These are phyloP conservation scores for Molanna angustata DNA, from an alignment of 2,888 invertebrate species.

Conservation along the genomic window DNA sequence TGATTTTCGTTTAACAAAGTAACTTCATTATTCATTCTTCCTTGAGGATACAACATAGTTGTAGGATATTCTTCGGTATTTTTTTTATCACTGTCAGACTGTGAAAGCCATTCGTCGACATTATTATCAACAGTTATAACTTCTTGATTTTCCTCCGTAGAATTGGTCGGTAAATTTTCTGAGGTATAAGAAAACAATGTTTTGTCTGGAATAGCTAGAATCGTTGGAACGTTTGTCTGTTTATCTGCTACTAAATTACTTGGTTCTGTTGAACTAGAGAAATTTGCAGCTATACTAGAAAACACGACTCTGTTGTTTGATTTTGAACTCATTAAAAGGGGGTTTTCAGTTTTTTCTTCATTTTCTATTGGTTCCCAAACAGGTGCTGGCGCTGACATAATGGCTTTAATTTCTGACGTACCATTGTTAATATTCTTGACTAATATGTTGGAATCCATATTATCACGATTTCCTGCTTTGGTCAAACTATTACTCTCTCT, in stretches of 20 bases:
- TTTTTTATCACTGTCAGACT: constrained; percentile 2
- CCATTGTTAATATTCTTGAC: constrained; percentile 15
- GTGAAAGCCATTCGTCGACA: constrained; percentile 23
- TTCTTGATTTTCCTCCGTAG: not conserved
- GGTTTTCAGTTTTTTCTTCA: constrained; percentile 13
- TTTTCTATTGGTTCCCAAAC: constrained; percentile 42
- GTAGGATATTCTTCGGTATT: constrained; percentile 1
- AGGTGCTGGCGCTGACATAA: constrained; percentile 41
- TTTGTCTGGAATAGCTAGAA: constrained; percentile 27
- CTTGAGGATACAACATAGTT: not conserved
- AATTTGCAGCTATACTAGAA: constrained; percentile 17
- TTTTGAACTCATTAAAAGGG: not conserved
- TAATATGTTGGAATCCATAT: constrained; percentile 1
- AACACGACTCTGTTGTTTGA: constrained; percentile 21
- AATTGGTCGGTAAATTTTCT: not conserved
- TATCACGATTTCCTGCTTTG: not conserved
- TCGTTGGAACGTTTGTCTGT: constrained; percentile 9
- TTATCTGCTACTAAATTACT: constrained; percentile 10
- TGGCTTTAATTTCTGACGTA: constrained; percentile 20
- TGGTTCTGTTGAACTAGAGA: constrained; percentile 2
- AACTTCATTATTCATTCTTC: not conserved
- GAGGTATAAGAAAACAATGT: constrained; percentile 16
- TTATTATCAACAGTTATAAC: constrained; percentile 7
- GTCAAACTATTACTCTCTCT: not conserved
- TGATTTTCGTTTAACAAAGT: not conserved